Conservation (phyloP, 2,113 vertebrate species). For the Mesoclemmys tuberculata region DNA sequence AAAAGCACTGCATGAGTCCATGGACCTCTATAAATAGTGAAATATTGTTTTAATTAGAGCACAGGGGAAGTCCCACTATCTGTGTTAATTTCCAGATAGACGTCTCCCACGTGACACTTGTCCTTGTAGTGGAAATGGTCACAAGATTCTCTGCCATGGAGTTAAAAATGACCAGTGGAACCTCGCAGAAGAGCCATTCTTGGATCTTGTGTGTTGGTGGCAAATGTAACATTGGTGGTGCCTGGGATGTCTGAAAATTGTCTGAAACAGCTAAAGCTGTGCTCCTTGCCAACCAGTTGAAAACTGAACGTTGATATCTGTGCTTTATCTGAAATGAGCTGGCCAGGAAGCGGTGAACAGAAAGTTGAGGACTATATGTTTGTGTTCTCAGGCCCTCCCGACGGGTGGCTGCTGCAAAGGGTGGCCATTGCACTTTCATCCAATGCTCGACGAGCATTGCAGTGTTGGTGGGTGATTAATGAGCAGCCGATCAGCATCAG, state of each 20-base stretch:
- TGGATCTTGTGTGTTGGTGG: background rate
- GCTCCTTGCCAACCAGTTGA: background rate
- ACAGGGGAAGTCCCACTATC: background rate
- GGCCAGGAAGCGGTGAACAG: background rate
- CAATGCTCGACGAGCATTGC: background rate
- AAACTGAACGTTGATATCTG: background rate
- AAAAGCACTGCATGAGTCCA: background rate
- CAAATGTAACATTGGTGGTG: background rate
- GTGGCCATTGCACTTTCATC: background rate
- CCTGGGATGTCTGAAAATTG: background rate
- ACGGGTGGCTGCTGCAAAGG: background rate
- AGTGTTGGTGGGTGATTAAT: background rate
- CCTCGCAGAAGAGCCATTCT: background rate
- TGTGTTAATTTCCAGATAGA: background rate
- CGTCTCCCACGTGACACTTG: background rate
- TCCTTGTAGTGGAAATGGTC: background rate
- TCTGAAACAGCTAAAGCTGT: background rate
- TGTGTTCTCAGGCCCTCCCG: background rate
- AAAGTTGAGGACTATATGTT: background rate
- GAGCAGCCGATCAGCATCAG: background rate
- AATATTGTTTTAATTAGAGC: background rate
- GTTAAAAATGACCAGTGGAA: background rate
- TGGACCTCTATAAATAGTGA: background rate
- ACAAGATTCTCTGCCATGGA: background rate
- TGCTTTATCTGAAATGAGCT: background rate